phyloP scores from a whole-genome alignment of 1,140 invertebrate species.

The Cydia strobilella region DNA sequence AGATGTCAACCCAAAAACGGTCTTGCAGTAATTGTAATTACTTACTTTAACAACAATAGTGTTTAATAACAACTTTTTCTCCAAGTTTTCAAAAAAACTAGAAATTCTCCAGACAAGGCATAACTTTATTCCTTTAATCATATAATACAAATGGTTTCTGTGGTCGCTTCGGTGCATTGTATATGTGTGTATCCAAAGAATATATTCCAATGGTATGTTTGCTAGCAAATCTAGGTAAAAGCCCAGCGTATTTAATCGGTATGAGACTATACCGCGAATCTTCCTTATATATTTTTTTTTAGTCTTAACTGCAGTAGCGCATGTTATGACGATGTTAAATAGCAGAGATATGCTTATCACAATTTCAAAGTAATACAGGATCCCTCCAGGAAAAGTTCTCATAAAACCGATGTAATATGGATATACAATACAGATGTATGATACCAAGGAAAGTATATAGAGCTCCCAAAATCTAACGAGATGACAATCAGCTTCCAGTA shows the following conservation, averaged over 20 bases:
- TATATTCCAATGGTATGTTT: conserved; percentile 72
- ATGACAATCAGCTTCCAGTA: conserved; percentile 63
- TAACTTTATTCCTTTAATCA: conserved; percentile 70
- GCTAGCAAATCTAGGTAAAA: conserved; percentile 74
- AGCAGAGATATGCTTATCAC: conserved; percentile 60
- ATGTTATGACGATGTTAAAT: conserved; percentile 59
- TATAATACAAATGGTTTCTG: conserved; percentile 66
- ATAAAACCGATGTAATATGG: conserved; percentile 68
- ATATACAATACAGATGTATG: conserved; percentile 63
- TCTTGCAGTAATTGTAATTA: not conserved
- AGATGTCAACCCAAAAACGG: not conserved
- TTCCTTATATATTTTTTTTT: conserved; percentile 67
- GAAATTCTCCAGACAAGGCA: conserved; percentile 71
- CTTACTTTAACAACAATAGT: conserved; percentile 64
- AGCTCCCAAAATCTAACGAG: conserved; percentile 69
- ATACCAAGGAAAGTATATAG: conserved; percentile 61
- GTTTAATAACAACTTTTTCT: conserved; percentile 63
- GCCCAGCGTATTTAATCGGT: conserved; percentile 67
- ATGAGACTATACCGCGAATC: conserved; percentile 59
- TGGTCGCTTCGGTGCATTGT: conserved; percentile 60
- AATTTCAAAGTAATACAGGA: conserved; percentile 60
- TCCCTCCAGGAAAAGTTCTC: conserved; percentile 56
- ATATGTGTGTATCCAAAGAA: conserved; percentile 62
- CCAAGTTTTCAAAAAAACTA: conserved; percentile 68
- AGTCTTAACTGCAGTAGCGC: conserved; percentile 65